Conservation (phyloP, 2,797 vertebrate species). For the Sphaeramia orbicularis region DNA sequence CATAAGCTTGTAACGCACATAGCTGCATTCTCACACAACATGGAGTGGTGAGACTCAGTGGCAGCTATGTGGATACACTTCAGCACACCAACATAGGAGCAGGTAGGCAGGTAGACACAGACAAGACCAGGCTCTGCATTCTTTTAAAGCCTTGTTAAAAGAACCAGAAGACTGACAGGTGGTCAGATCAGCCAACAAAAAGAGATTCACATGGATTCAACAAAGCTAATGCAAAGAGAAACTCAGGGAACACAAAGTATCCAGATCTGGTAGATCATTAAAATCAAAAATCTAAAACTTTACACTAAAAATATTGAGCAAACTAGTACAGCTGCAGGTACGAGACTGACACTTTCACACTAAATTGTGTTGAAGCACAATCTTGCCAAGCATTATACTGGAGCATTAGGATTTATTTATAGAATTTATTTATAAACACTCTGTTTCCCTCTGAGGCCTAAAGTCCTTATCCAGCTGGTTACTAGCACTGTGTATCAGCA, state of each 20-base stretch:
- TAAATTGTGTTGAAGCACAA: constrained; percentile 66
- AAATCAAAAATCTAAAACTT: constrained; percentile 23
- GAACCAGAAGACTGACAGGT: constrained; percentile 72
- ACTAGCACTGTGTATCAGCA: constrained; percentile 32
- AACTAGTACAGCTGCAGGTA: constrained; percentile 67
- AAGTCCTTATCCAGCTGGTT: constrained; percentile 68
- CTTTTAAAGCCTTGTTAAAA: constrained; percentile 73
- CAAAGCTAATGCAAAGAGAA: constrained; percentile 1
- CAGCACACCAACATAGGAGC: no score
- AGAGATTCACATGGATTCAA: background rate
- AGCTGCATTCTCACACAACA: background rate
- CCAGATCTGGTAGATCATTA: no score
- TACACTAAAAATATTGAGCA: constrained; percentile 49
- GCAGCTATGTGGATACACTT: background rate
- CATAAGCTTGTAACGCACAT: no score
- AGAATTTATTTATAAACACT: constrained; percentile 70
- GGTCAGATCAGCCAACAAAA: constrained; percentile 32
- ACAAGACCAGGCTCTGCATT: constrained; percentile 81
- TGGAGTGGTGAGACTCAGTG: constrained; percentile 19
- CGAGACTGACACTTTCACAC: constrained; percentile 69
- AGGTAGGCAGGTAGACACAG: constrained; percentile 43
- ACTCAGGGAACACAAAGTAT: background rate
- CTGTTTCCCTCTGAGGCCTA: constrained; percentile 53
- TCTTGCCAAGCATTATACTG: constrained; percentile 61
- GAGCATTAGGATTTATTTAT: constrained; percentile 68